phyloP scores from a whole-genome alignment of 64 coral and sea anemone genomes.

The Montipora sp. region DNA sequence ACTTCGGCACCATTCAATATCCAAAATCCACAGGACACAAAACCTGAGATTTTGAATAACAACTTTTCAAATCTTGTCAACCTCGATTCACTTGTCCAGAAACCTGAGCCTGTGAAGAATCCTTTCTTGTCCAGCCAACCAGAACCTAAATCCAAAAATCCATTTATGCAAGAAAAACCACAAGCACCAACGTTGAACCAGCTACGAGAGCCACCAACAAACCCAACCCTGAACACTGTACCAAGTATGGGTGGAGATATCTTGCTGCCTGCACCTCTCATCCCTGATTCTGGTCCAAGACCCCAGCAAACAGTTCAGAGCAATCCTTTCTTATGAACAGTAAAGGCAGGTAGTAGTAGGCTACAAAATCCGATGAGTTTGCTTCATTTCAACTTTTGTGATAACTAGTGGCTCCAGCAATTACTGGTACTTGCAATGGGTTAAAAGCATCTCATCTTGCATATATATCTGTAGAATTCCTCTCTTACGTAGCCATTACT shows the following conservation, averaged over 20 bases:
- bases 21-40: conserved; percentile 15
- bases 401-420: background rate
- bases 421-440: no score
- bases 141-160: conserved; percentile 78
- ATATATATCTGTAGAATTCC: no score
- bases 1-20: conserved; percentile 33
- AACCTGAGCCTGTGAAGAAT: conserved; percentile 67
- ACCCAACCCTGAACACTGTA: background rate
- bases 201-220: conserved; percentile 65
- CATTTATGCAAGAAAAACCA: conserved; percentile 95
- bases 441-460: no score
- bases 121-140: conserved; percentile 80
- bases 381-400: background rate
- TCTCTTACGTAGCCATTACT: no score
- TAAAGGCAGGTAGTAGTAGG: background rate
- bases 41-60: conserved; percentile 63
- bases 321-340: conserved; percentile 58
- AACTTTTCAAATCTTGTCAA: conserved; percentile 80
- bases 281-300: conserved; percentile 41
- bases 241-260: conserved; percentile 41
- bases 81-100: conserved; percentile 68
- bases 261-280: conserved; percentile 60
- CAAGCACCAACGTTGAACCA: conserved; percentile 96
- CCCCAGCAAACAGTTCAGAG: conserved; percentile 24
- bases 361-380: conserved; percentile 1